Conservation (phyloP, 1,140 invertebrate genomes). For the Drusus annulatus region DNA sequence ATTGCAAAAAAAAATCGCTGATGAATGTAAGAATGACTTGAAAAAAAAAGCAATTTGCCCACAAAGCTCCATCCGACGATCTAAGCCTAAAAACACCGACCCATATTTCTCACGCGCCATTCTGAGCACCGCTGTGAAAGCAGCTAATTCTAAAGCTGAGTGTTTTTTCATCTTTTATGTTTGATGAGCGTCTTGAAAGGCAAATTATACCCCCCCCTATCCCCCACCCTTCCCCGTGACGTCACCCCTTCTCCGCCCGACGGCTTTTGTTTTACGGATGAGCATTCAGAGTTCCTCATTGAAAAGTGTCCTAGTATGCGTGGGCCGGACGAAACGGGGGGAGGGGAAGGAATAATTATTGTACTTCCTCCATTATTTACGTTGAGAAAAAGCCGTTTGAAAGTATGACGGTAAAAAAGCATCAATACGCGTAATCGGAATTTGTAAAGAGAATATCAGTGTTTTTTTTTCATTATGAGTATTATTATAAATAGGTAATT, state of each 20-base stretch:
- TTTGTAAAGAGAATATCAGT: too few relatives aligned
- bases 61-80: too few relatives aligned
- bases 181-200: constrained; percentile 16
- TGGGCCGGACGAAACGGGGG: not conserved
- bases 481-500: too few relatives aligned
- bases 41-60: too few relatives aligned
- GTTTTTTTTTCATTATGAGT: too few relatives aligned
- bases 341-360: not conserved
- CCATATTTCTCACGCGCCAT: constrained; percentile 17
- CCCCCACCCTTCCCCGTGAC: not conserved
- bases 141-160: constrained; percentile 28
- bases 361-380: too few relatives aligned
- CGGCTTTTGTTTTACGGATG: constrained; percentile 20
- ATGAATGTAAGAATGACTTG: too few relatives aligned
- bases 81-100: not conserved
- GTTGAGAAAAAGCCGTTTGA: too few relatives aligned
- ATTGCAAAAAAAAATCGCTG: too few relatives aligned
- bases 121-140: not conserved
- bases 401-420: too few relatives aligned
- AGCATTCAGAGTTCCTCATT: constrained; percentile 8
- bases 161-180: constrained; percentile 26
- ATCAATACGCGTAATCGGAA: too few relatives aligned
- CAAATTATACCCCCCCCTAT: constrained; percentile 6
- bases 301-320: not conserved
- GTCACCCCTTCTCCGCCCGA: not conserved